phyloP scores from a whole-genome alignment of 2,113 vertebrate genomes.

The Elaphurus davidianus region DNA sequence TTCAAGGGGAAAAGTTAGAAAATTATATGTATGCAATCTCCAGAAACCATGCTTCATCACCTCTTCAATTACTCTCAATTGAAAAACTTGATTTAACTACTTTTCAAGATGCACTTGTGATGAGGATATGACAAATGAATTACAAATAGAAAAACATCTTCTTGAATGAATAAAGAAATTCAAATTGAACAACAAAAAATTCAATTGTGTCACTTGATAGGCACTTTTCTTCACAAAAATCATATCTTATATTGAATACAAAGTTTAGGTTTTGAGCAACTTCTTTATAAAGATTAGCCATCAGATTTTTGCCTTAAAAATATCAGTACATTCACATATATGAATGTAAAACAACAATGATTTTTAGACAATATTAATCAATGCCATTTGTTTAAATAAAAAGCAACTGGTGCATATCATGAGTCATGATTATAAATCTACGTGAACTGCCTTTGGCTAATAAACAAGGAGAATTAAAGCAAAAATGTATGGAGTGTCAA shows the following conservation, averaged over 20 bases:
- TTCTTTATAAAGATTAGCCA: slow-evolving; percentile 36
- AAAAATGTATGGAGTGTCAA: slow-evolving; percentile 76
- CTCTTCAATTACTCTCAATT: neutral
- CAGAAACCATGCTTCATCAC: neutral
- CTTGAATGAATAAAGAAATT: neutral
- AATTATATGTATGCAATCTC: neutral
- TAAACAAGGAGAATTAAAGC: slow-evolving; percentile 76
- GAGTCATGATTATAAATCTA: slow-evolving; percentile 78
- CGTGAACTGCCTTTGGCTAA: slow-evolving; percentile 77
- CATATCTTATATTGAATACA: neutral
- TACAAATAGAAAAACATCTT: neutral
- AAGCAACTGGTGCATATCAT: slow-evolving; percentile 58
- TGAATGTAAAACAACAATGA: slow-evolving; percentile 22
- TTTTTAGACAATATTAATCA: slow-evolving; percentile 76
- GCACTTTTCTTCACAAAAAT: slow-evolving; percentile 6
- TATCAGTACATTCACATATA: neutral
- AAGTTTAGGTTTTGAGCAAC: neutral
- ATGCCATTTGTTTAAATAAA: slow-evolving; percentile 69
- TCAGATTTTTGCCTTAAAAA: slow-evolving; percentile 41
- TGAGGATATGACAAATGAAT: slow-evolving; percentile 34
- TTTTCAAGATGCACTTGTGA: neutral
- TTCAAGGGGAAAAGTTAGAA: neutral
- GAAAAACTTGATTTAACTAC: neutral
- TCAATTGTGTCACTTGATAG: slow-evolving; percentile 10
- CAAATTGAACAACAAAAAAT: neutral